Conservation (phyloP, 1,140 invertebrate genomes). For the Hylaeus volcanicus region DNA sequence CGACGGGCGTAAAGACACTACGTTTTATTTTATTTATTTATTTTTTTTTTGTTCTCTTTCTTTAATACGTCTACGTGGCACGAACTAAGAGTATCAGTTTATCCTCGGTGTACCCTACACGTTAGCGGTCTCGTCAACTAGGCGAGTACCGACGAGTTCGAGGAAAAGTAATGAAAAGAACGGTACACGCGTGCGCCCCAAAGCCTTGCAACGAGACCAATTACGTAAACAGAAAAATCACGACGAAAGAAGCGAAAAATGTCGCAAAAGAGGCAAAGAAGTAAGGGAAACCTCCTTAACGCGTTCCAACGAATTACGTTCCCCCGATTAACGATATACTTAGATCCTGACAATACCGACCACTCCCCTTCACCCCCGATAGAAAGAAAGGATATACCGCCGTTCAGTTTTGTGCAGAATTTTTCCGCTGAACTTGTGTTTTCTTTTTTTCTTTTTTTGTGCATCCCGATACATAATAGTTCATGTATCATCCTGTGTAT, state of each 20-base stretch:
- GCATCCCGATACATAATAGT: slow-evolving; percentile 53
- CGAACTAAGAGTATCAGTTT: slow-evolving; percentile 48
- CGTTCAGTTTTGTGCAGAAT: slow-evolving; percentile 48
- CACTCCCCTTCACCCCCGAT: slow-evolving; percentile 41
- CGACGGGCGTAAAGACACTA: slow-evolving; percentile 42
- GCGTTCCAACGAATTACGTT: slow-evolving; percentile 9
- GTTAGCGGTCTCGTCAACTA: slow-evolving; percentile 25
- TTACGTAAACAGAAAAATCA: background rate
- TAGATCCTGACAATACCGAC: slow-evolving; percentile 37
- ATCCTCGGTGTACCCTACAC: slow-evolving; percentile 44
- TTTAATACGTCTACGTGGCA: slow-evolving; percentile 47
- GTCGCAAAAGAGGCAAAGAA: slow-evolving; percentile 5
- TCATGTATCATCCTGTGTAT: background rate
- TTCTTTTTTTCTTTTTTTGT: slow-evolving; percentile 49
- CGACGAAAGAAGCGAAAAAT: slow-evolving; percentile 11
- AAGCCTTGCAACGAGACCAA: slow-evolving; percentile 14
- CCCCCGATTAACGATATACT: slow-evolving; percentile 26
- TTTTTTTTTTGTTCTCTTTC: background rate
- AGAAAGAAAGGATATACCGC: slow-evolving; percentile 44
- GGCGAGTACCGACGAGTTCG: slow-evolving; percentile 13
- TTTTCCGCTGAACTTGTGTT: slow-evolving; percentile 32
- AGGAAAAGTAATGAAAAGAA: background rate
- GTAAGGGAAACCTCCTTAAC: slow-evolving; percentile 13
- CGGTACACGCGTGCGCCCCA: too few species aligned
- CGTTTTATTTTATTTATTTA: background rate